Percentiles rank a stretch among this genome's conserved stretches.
phyloP scores from a whole-genome alignment of 2,888 invertebrate species.

The Dicyrtomina minuta region DNA sequence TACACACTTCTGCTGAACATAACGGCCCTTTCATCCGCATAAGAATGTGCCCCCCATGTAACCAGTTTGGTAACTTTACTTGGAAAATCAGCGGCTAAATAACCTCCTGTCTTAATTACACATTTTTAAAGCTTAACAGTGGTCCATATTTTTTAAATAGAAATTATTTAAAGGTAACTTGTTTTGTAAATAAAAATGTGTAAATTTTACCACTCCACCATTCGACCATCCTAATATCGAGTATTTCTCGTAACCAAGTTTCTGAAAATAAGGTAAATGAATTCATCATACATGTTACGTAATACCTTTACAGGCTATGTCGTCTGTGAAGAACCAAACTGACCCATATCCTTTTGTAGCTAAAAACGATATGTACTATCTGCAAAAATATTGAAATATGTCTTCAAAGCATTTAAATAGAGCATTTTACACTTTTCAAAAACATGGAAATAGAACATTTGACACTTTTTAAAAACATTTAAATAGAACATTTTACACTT shows the following conservation, averaged over 20 bases:
- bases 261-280: constrained; percentile 32
- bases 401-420: too few species aligned
- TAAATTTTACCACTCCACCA: constrained; percentile 70
- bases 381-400: too few species aligned
- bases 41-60: constrained; percentile 66
- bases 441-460: too few species aligned
- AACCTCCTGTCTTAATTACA: constrained; percentile 53
- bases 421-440: too few species aligned
- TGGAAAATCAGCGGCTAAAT: constrained; percentile 56
- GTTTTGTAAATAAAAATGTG: background rate
- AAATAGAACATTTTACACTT: too few species aligned
- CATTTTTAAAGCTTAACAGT: background rate
- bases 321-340: too few species aligned
- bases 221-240: constrained; percentile 83
- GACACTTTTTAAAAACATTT: too few species aligned
- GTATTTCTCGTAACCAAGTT: constrained; percentile 54
- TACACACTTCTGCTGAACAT: constrained; percentile 18
- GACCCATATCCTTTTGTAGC: too few species aligned
- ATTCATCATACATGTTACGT: constrained; percentile 62
- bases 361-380: too few species aligned
- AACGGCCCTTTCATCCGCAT: constrained; percentile 23
- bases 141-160: background rate
- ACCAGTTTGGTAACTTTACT: constrained; percentile 59
- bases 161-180: background rate
- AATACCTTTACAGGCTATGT: too few species aligned